Percentiles rank a stretch among this genome's conserved stretches.
These are phyloP conservation scores for Zaprionus africanus DNA, from an alignment of 1,140 invertebrate genomes.

Conservation along the genomic window DNA sequence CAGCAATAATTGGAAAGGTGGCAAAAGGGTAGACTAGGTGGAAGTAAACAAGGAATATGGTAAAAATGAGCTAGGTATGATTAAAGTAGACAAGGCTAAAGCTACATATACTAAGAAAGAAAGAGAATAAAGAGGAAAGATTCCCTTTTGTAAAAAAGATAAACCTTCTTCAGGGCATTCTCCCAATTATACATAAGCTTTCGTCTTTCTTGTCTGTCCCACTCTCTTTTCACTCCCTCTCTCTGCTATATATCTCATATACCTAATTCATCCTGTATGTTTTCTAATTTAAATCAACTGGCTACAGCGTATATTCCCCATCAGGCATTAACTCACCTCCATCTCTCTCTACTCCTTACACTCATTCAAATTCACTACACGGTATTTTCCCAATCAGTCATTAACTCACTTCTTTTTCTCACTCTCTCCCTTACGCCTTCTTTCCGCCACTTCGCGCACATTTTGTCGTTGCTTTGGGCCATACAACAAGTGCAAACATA, in stretches of 20 bases:
- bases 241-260: too few species aligned
- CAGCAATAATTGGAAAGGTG: not conserved
- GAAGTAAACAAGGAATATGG: not conserved
- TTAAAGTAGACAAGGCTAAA: too few species aligned
- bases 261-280: too few species aligned
- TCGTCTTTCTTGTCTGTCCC: too few species aligned
- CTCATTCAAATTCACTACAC: not conserved
- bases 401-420: not conserved
- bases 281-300: not conserved
- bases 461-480: conserved; percentile 13
- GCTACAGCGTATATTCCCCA: not conserved
- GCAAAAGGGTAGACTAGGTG: not conserved
- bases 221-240: too few species aligned
- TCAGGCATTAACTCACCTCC: not conserved
- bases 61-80: too few species aligned
- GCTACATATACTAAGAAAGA: too few species aligned
- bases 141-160: too few species aligned
- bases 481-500: conserved; percentile 50
- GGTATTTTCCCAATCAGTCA: not conserved
- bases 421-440: not conserved
- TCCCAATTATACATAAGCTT: too few species aligned
- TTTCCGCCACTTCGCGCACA: not conserved
- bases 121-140: too few species aligned
- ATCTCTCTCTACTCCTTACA: not conserved
- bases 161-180: too few species aligned